These are phyloP conservation scores for Propithecus perrieri DNA, from an alignment of 2,797 vertebrate species.

Conservation along the genomic window DNA sequence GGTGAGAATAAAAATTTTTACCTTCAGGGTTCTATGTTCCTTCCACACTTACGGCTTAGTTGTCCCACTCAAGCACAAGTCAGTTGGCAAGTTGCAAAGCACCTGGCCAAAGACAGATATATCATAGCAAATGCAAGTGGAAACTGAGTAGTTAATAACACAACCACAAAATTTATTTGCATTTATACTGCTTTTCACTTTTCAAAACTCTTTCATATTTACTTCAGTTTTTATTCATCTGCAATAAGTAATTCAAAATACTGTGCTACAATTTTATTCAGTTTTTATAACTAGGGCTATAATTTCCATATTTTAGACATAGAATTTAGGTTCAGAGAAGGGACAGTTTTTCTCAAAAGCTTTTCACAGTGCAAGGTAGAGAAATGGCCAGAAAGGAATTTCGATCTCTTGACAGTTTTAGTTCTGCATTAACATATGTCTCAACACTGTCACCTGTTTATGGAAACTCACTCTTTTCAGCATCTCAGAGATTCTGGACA, in stretches of 20 bases:
- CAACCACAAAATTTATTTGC: not conserved
- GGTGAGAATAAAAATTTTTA: not conserved
- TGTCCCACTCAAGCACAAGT: not conserved
- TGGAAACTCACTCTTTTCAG: constrained; percentile 78
- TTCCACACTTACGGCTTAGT: not conserved
- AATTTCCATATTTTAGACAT: not conserved
- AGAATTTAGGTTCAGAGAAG: constrained; percentile 30
- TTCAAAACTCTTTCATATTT: not conserved
- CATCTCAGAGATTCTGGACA: constrained; percentile 92
- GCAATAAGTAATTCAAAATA: not conserved
- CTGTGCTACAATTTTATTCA: not conserved
- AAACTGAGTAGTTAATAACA: not conserved
- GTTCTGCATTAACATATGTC: not conserved
- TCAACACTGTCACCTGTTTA: not conserved
- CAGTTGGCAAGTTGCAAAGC: not conserved
- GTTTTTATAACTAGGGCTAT: not conserved
- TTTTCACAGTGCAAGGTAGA: not conserved
- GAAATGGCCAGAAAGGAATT: not conserved
- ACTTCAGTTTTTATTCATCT: not conserved
- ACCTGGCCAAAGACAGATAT: not conserved
- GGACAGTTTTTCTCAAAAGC: not conserved
- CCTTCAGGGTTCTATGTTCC: not conserved
- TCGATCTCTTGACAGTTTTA: not conserved
- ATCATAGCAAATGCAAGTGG: not conserved
- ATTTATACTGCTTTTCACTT: not conserved